Percentiles rank a stretch among this genome's conserved stretches.
phyloP scores from a whole-genome alignment of 2,113 vertebrate species.

The Rafetus swinhoei region DNA sequence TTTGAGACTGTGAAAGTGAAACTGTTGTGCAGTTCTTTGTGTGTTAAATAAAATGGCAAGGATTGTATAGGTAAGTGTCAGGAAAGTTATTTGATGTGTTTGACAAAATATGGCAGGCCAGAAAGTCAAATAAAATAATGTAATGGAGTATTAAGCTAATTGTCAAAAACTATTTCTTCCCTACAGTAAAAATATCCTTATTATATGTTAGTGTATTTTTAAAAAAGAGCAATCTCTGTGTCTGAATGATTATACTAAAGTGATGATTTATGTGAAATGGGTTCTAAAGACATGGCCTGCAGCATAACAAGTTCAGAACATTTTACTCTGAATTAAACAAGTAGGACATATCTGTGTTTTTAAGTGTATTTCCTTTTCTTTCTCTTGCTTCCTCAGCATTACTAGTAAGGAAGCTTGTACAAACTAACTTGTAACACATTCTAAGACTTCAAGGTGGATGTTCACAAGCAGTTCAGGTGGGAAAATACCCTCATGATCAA shows the following conservation, averaged over 20 bases:
- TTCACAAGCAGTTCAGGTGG: background rate
- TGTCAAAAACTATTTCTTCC: background rate
- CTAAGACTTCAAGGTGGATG: background rate
- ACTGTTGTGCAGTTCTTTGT: background rate
- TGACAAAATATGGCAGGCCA: background rate
- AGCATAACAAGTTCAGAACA: constrained; percentile 49
- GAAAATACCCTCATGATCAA: background rate
- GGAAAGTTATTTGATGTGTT: background rate
- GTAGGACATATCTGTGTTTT: constrained; percentile 27
- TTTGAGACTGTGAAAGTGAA: background rate
- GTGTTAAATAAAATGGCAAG: background rate
- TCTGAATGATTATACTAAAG: constrained; percentile 67
- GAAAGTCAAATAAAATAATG: background rate
- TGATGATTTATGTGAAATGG: constrained; percentile 55
- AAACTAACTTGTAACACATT: background rate
- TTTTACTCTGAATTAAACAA: constrained; percentile 48
- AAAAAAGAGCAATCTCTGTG: constrained; percentile 23
- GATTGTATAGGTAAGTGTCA: background rate
- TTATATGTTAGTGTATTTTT: background rate
- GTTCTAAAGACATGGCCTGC: constrained; percentile 56
- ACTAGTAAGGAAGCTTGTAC: constrained; percentile 9
- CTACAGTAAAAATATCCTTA: constrained; percentile 14
- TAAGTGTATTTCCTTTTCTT: constrained; percentile 50
- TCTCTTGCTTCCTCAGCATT: constrained; percentile 32
- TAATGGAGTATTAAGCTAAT: constrained; percentile 7